Percentiles rank a stretch among this genome's conserved stretches.
Evolutionary conservation across 2,797 vertebrate genomes (phyloP).

Genomic region (Toxotes lorentzi): DNA sequence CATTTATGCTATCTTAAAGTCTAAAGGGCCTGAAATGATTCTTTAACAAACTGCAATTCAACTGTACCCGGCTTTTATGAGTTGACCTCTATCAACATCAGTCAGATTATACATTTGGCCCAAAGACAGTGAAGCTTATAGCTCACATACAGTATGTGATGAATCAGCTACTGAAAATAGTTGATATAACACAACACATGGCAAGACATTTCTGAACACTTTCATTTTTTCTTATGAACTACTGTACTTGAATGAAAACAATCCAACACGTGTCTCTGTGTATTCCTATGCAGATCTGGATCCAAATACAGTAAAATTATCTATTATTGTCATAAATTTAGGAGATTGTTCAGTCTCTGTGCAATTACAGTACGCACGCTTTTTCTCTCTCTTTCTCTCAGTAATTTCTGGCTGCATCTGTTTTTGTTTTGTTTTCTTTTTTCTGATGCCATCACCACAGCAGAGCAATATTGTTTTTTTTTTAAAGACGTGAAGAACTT

Average conservation of each 20-base stretch:
- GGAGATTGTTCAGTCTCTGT: conserved; percentile 30
- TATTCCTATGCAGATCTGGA: not conserved
- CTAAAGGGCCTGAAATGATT: not conserved
- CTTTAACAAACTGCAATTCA: not conserved
- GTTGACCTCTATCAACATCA: not conserved
- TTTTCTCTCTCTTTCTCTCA: conserved; percentile 4
- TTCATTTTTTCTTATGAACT: conserved; percentile 6
- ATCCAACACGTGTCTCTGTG: not conserved
- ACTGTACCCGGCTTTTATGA: not conserved
- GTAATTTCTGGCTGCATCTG: conserved; percentile 60
- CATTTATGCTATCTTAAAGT: not conserved
- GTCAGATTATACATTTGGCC: not conserved
- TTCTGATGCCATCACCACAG: conserved; percentile 47
- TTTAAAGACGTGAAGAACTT: conserved; percentile 33
- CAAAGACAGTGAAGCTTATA: not conserved
- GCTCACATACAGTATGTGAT: not conserved
- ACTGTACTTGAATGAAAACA: not conserved
- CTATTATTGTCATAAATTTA: conserved; percentile 29
- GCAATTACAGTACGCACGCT: conserved; percentile 27
- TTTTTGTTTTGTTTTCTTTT: conserved; percentile 56
- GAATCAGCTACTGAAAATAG: not conserved
- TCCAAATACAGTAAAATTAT: conserved; percentile 15
- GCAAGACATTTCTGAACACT: not conserved
- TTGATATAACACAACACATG: not conserved
- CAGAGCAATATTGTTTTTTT: conserved; percentile 33